Evolutionary conservation across 2,113 vertebrate genomes (phyloP).

Genomic region (Pelecanus crispus): DNA sequence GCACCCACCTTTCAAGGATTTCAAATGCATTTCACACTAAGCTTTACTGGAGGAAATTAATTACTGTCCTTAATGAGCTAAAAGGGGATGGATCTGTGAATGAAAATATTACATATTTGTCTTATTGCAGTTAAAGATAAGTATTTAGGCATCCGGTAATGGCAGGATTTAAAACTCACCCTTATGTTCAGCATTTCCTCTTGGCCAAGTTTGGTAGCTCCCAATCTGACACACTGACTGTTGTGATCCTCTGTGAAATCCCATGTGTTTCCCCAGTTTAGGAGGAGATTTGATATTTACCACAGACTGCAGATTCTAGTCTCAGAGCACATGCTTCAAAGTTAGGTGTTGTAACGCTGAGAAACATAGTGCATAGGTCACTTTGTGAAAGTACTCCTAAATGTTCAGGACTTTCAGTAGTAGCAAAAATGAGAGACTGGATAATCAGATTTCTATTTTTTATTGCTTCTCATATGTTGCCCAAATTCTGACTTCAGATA

Average conservation of each 20-base stretch:
- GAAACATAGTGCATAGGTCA: background rate
- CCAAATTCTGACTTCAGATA: background rate
- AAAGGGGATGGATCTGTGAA: background rate
- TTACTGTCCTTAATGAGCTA: background rate
- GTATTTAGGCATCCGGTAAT: background rate
- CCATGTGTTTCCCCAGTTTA: background rate
- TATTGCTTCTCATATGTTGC: background rate
- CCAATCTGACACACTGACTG: background rate
- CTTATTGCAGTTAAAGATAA: background rate
- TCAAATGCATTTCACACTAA: background rate
- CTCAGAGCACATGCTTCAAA: background rate
- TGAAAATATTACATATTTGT: background rate
- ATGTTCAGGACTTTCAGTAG: background rate
- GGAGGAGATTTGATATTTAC: background rate
- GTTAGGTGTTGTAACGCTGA: background rate
- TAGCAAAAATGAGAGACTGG: background rate
- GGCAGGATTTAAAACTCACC: background rate
- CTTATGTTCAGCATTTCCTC: background rate
- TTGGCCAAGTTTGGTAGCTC: background rate
- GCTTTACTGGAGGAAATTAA: background rate
- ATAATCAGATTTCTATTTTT: background rate
- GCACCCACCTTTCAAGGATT: background rate
- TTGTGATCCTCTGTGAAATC: background rate
- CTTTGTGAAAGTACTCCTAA: background rate
- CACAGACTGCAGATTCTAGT: background rate